Conservation (phyloP, 2,113 vertebrate species). For the Anser cygnoides region DNA sequence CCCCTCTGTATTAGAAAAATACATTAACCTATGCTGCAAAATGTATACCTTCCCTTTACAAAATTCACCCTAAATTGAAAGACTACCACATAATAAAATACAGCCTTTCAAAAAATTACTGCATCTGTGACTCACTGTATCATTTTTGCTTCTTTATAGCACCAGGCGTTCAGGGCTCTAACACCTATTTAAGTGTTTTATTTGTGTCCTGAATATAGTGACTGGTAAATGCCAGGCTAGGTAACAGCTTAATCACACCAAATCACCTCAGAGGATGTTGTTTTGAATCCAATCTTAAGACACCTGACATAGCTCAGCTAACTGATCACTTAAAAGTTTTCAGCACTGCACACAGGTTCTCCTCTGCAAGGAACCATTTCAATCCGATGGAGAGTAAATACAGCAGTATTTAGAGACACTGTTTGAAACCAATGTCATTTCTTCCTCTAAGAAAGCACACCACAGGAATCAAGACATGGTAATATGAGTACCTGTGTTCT, state of each 20-base stretch:
- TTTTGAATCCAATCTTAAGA: background rate
- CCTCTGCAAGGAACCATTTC: background rate
- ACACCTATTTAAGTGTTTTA: background rate
- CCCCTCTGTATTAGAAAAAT: background rate
- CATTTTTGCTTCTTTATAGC: background rate
- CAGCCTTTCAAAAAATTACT: background rate
- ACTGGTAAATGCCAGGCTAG: background rate
- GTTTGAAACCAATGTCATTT: background rate
- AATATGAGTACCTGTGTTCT: conserved; percentile 90
- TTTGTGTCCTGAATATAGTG: background rate
- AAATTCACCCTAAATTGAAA: background rate
- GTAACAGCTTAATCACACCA: background rate
- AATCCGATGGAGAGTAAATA: background rate
- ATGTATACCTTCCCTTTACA: background rate
- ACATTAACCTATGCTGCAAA: background rate
- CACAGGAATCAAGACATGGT: conserved; percentile 10
- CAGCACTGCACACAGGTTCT: background rate
- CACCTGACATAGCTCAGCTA: background rate
- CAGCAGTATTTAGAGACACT: background rate
- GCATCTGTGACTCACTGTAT: background rate
- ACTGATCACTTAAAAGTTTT: background rate
- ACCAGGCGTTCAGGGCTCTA: background rate
- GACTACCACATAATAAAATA: background rate
- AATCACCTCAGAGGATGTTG: background rate
- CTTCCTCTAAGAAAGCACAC: background rate